Conservation (phyloP, 2,797 vertebrate species). For the Phoeniculus purpureus region DNA sequence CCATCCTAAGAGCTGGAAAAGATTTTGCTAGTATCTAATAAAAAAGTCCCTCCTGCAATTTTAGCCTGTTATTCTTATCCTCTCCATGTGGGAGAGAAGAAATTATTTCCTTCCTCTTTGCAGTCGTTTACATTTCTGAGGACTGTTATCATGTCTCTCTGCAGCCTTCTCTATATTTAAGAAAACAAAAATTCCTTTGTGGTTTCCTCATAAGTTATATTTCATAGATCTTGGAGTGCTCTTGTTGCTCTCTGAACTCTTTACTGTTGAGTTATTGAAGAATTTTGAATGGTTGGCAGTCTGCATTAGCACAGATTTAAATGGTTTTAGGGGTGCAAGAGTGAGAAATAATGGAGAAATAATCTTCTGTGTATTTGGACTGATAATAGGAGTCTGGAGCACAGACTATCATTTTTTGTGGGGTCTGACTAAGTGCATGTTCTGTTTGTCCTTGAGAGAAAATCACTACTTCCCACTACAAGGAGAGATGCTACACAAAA, state of each 20-base stretch:
- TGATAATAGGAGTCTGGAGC: not conserved
- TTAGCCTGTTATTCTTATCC: slow-evolving; percentile 55
- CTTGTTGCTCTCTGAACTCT: not conserved
- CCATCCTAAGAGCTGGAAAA: not conserved
- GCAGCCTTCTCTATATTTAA: slow-evolving; percentile 34
- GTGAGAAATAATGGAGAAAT: not conserved
- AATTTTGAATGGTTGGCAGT: not conserved
- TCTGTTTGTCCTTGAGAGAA: slow-evolving; percentile 35
- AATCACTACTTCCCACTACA: slow-evolving; percentile 5
- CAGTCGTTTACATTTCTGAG: slow-evolving; percentile 64
- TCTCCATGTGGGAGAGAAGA: slow-evolving; percentile 53
- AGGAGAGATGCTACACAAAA: not conserved
- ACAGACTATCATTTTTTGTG: slow-evolving; percentile 27
- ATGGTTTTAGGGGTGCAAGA: not conserved
- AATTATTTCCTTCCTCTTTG: slow-evolving; percentile 62
- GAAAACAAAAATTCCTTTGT: slow-evolving; percentile 56
- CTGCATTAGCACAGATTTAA: slow-evolving; percentile 19
- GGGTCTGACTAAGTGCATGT: not conserved
- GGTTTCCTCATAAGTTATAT: slow-evolving; percentile 15
- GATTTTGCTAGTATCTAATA: not conserved
- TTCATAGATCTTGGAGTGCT: slow-evolving; percentile 14
- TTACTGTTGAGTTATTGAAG: not conserved
- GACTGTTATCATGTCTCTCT: slow-evolving; percentile 60
- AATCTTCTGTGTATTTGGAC: not conserved
- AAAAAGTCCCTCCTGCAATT: not conserved